phyloP scores from a whole-genome alignment of 2,797 vertebrate genomes.

The Geotrypetes seraphini region DNA sequence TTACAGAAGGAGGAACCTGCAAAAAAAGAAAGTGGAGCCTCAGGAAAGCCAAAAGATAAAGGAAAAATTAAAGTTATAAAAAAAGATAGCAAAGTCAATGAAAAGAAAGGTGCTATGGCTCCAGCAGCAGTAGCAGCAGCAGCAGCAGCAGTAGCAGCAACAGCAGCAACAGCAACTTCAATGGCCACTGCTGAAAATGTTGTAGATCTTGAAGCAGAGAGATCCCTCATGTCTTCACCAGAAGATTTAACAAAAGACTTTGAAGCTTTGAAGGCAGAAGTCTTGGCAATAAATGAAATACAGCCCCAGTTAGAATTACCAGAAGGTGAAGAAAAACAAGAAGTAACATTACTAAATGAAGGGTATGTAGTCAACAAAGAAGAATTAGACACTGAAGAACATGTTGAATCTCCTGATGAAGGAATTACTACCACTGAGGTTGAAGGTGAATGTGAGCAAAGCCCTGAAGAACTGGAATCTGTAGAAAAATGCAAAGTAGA shows the following conservation, averaged over 20 bases:
- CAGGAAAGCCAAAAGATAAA: conserved; percentile 81
- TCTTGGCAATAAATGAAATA: conserved; percentile 52
- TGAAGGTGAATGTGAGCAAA: conserved; percentile 77
- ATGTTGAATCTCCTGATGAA: conserved; percentile 79
- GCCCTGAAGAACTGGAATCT: conserved; percentile 74
- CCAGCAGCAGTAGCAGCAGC: conserved; percentile 14
- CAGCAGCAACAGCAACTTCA: conserved; percentile 20
- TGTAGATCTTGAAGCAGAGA: conserved; percentile 63
- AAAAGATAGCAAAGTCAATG: conserved; percentile 57
- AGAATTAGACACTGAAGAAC: conserved; percentile 58
- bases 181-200: conserved; percentile 12
- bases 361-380: conserved; percentile 66
- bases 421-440: conserved; percentile 87
- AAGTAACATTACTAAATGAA: conserved; percentile 47
- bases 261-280: conserved; percentile 80
- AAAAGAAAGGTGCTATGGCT: conserved; percentile 24
- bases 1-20: conserved; percentile 63
- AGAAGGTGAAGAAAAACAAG: conserved; percentile 46
- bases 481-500: conserved; percentile 64
- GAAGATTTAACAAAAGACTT: conserved; percentile 96
- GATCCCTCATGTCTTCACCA: conserved; percentile 88
- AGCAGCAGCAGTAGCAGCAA: conserved; percentile 9
- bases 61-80: conserved; percentile 69
- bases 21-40: conserved; percentile 63
- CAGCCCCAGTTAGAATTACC: conserved; percentile 46